Evolutionary conservation across 1,140 invertebrate genomes (phyloP), one percentile per base, ranked within the genome.

Genomic region (Drosophila kurseongensis): DNA sequence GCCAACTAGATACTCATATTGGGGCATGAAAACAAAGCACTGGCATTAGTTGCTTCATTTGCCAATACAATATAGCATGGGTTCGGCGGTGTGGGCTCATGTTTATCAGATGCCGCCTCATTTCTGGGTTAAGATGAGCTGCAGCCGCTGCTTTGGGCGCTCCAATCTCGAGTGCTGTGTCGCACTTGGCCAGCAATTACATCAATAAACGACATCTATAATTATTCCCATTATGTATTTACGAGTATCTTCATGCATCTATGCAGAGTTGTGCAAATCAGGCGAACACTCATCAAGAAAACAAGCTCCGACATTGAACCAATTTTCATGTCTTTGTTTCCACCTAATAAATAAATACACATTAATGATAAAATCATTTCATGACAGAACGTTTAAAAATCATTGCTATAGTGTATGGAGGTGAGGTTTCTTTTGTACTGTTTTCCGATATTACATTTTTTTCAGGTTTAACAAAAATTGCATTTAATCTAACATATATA

Each of bases 41-140:
- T 84, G 76, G 62, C 75, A 71, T 51, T 74, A 75, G 47, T 66
- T 66, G 75, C 74, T 48, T 69, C 79, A 82, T 83, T 82, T 79
- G 80, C 75, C 77, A 84, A 83, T 83, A 69, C 71, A 73, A 69
- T 67, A 72, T 35, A 16, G 48, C 29, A 51, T 16, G 9, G 36
- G 36, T 18, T 12, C 36, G 23, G 23, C 38, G 47, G 72, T 72
- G 79, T 82, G 79, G 79, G 79, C 60, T 62, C 61, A 42, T 68
- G 12, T 59, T 73, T 63, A 81, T 81, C 79, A 59, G 47, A 66
- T 61, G 56, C 16, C 42, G 51, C 75, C 58, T 80, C 78, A 51
- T 86, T 85, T 81, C 68, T 85, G 82, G 81, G 81, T 85, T 85
- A 85, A 85, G 77, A 85, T 84, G 63, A 51, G 80, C 59, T 51